Base-by-base conservation (phyloP, 2,797 vertebrate species). In the Notamacropus eugenii region DNA sequence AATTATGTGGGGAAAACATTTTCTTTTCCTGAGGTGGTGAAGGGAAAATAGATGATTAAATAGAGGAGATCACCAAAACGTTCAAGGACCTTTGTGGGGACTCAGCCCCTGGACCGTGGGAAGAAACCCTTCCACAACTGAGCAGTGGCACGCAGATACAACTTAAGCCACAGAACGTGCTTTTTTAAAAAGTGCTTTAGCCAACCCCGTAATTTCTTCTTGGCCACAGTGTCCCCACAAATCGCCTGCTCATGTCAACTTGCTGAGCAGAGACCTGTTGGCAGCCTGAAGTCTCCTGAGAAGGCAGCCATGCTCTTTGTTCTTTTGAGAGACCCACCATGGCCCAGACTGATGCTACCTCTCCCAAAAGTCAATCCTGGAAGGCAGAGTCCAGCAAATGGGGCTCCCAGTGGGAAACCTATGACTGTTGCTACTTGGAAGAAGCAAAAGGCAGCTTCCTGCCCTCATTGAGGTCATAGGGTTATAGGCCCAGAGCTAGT, bases 191-290 rank as follows among this genome's bases (percentile, higher is more conserved):
- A 90, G 10, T 55, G 31, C 94, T 96, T 96, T 95, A 97, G 91
- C 31, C 95, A 74, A 96, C 52, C 0, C 27, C 55, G 91, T 94
- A 0, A 62, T 96, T 96, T 97, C 96, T 95, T 91, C 91, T 31
- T 93, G 34, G 93, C 16, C 95, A 93, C 52, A 95, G 54, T 96
- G n/a, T 90, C 90, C 91, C 93, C 54, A 94, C 96, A 95, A 92
- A 46, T 0, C 46, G 91, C 40, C 3, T 54, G 40, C 4, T 93
- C 31, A 11, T 93, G 31, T 91, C 58, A 28, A 93, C 0, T 31
- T 94, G 29, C 91, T 22, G n/a, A 74, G n/a, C 62, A n/a, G 14
- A 74, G 34, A 74, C 62, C 34, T n/a, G 62, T 6, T 16, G 13
- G 62, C 8, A 5, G 34, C 34, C 34, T n/a, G 34, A 74, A 16